phyloP scores from a whole-genome alignment of 2,113 vertebrate species.

The Tragulus kanchil region DNA sequence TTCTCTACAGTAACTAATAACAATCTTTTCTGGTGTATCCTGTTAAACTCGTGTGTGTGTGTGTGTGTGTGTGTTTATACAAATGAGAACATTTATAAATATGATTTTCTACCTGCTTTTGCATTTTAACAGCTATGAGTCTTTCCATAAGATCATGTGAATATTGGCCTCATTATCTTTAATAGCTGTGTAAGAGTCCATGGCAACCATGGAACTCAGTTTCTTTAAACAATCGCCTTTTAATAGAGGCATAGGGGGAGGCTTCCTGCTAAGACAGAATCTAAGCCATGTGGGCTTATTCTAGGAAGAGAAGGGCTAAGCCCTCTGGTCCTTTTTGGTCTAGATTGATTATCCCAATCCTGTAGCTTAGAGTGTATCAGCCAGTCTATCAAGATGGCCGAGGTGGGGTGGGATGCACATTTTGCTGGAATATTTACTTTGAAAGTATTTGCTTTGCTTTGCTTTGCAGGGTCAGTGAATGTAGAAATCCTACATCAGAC shows the following conservation, averaged over 20 bases:
- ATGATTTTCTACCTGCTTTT: conserved; percentile 8
- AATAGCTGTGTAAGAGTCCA: not conserved
- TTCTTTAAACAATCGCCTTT: not conserved
- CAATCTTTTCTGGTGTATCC: not conserved
- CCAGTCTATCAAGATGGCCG: not conserved
- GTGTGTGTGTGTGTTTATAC: not conserved
- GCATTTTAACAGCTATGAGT: not conserved
- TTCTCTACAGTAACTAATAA: not conserved
- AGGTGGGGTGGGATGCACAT: too few species aligned
- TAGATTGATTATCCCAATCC: not conserved
- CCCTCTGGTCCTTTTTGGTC: not conserved
- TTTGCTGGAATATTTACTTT: not conserved
- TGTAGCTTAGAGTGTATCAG: not conserved
- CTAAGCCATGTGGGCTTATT: not conserved
- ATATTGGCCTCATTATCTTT: not conserved
- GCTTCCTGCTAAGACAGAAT: not conserved
- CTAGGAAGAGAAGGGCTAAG: not conserved
- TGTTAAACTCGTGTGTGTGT: not conserved
- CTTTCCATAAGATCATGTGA: not conserved
- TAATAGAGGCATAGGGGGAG: not conserved
- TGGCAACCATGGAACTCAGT: not conserved
- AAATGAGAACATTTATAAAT: not conserved
- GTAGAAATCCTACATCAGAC: not conserved
- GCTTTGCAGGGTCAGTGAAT: not conserved
- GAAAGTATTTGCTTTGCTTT: conserved; percentile 51